Conservation (phyloP, 2,113 vertebrate species). For the Grantiella picta region DNA sequence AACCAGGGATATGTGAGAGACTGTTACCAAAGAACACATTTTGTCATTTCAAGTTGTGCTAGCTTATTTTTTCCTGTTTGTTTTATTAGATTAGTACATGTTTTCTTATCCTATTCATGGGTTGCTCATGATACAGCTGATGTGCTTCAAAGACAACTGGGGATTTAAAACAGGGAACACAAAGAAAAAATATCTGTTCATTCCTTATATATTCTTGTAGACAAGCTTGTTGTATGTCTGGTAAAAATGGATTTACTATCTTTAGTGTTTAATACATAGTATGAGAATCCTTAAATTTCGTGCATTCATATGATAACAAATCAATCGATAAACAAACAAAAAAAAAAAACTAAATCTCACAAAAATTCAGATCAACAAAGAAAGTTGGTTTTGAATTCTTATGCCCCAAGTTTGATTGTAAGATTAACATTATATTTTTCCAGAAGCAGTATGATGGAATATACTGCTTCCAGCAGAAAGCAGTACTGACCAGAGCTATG, state of each 20-base stretch:
- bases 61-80: neutral
- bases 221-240: neutral
- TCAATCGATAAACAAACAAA: neutral
- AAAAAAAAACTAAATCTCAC: neutral
- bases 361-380: neutral
- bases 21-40: neutral
- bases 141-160: neutral
- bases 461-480: neutral
- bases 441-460: neutral
- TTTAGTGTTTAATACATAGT: neutral
- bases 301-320: neutral
- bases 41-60: conserved; percentile 13
- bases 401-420: neutral
- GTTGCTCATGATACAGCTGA: neutral
- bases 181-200: neutral
- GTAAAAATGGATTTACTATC: neutral
- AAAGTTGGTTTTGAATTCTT: neutral
- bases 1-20: neutral
- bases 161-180: neutral
- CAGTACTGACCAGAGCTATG: neutral
- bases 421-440: neutral
- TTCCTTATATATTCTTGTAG: neutral
- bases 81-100: neutral
- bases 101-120: neutral
- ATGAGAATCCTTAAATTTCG: neutral